phyloP scores from a whole-genome alignment of 2,113 vertebrate species.

The Sigmodon hispidus region DNA sequence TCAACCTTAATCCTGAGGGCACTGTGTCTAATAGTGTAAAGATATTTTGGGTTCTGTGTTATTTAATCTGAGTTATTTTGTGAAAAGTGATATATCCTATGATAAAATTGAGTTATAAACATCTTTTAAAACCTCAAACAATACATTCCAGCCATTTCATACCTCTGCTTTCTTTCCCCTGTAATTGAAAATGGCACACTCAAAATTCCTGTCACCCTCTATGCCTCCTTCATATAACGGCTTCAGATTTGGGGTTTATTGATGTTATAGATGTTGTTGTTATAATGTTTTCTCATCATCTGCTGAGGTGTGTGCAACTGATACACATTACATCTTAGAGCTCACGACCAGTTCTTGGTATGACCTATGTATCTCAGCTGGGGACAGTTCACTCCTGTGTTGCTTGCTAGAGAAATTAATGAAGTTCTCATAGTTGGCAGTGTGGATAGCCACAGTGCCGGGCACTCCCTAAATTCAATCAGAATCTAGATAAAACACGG shows the following conservation, averaged over 20 bases:
- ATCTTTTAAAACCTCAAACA: conserved; percentile 58
- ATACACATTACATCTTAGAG: conserved; percentile 12
- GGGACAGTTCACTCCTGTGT: conserved; percentile 75
- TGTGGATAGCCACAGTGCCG: conserved; percentile 79
- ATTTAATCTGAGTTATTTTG: conserved; percentile 71
- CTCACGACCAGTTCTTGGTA: conserved; percentile 17
- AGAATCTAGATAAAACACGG: conserved; percentile 87
- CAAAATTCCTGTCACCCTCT: neutral
- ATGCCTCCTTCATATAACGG: neutral
- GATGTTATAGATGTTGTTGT: neutral
- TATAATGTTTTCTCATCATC: neutral
- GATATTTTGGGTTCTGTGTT: conserved; percentile 66
- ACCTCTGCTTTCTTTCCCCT: conserved; percentile 50
- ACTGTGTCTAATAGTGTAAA: conserved; percentile 64
- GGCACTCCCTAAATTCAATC: conserved; percentile 87
- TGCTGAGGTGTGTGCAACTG: conserved; percentile 40
- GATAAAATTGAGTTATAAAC: conserved; percentile 70
- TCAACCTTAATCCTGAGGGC: conserved; percentile 64
- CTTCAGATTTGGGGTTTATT: neutral
- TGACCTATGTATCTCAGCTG: conserved; percentile 79
- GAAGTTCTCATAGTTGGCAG: conserved; percentile 80
- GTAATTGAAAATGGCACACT: conserved; percentile 10
- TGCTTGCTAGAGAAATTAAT: conserved; percentile 84
- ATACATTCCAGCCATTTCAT: conserved; percentile 47
- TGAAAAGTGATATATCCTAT: conserved; percentile 70